phyloP scores from a whole-genome alignment of 2,888 invertebrate species.

The Drosophila pseudotakahashii region DNA sequence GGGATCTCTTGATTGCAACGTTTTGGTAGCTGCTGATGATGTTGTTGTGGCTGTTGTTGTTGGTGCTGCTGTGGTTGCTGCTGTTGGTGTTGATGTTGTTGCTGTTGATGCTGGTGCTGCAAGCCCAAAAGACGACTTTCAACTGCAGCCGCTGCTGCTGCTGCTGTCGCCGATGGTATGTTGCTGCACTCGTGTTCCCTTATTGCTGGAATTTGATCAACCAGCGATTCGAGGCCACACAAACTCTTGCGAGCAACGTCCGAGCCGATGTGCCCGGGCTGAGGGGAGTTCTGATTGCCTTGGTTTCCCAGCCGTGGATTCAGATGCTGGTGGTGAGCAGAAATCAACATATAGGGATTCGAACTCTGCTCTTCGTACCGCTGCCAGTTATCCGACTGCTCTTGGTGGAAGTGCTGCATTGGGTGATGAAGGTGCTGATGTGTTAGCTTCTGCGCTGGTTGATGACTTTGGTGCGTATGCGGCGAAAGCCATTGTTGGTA shows the following conservation, averaged over 20 bases:
- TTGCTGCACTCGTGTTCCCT: constrained; percentile 87
- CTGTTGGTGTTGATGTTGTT: constrained; percentile 42
- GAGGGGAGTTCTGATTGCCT: constrained; percentile 5
- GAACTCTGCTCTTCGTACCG: constrained; percentile 58
- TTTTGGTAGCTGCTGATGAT: constrained; percentile 45
- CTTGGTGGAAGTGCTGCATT: constrained; percentile 32
- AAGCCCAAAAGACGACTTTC: constrained; percentile 72
- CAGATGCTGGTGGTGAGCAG: constrained; percentile 65
- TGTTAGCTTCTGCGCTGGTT: constrained; percentile 36
- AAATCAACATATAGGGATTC: constrained; percentile 47
- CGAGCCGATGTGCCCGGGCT: constrained; percentile 32
- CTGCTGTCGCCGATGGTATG: constrained; percentile 55
- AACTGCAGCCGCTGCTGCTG: constrained; percentile 72
- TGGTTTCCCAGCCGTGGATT: constrained; percentile 40
- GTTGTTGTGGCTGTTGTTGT: constrained; percentile 51
- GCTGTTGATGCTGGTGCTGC: constrained; percentile 45
- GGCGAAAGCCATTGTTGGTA: constrained; percentile 63
- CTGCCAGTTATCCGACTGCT: constrained; percentile 54
- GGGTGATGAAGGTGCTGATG: constrained; percentile 16
- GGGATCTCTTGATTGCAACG: constrained; percentile 39
- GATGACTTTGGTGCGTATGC: constrained; percentile 44
- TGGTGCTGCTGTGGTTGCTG: constrained; percentile 55
- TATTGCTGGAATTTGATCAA: constrained; percentile 96
- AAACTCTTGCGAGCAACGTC: constrained; percentile 94
- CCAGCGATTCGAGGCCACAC: constrained; percentile 94